Evolutionary conservation across 2,797 vertebrate genomes (phyloP), one percentile per base, ranked within the genome.

Genomic region (Rhinella marina): DNA sequence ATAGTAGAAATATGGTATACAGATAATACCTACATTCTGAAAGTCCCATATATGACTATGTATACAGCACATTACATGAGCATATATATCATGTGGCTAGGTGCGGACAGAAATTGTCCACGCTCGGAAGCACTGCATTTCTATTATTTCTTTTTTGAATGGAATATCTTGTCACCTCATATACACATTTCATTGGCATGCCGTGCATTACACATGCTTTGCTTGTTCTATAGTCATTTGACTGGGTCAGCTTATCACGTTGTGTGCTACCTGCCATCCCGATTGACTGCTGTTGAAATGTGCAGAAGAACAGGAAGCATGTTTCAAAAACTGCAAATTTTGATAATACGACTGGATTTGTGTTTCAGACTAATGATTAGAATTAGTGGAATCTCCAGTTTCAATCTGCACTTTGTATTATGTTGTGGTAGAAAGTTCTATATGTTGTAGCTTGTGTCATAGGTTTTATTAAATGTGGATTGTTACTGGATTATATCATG

Each of bases 41-140:
- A 66, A 25, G 81, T 82, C 81, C 81, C 81, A 83, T 75, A 52
- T 41, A 83, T 83, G 81, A 17, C 59, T 77, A 66, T 82, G 84
- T 62, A 41, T 68, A 41, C 50, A 1, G 27, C 29, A 52, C 16
- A 61, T 61, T 61, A 48, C 54, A 75, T 84, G 7, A 21, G n/a
- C 29, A 80, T n/a, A 64, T 62, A 85, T 76, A 84, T 75, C 41
- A 84, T 70, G 83, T 76, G 72, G 56, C 72, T 59, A 25, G 52
- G 16, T 57, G 50, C 54, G 27, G 41, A 73, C 54, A 21, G 27
- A 72, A 84, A 70, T 41, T 61, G 11, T 16, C 56, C 56, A 17
- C 48, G 29, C 41, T 61, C 61, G 54, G 68, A 72, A 23, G 66
- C 66, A 75, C 23, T 84, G 72, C 61, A 62, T 81, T 29, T 32